Conservation (phyloP, 2,797 vertebrate species). For the Hippoglossus hippoglossus region DNA sequence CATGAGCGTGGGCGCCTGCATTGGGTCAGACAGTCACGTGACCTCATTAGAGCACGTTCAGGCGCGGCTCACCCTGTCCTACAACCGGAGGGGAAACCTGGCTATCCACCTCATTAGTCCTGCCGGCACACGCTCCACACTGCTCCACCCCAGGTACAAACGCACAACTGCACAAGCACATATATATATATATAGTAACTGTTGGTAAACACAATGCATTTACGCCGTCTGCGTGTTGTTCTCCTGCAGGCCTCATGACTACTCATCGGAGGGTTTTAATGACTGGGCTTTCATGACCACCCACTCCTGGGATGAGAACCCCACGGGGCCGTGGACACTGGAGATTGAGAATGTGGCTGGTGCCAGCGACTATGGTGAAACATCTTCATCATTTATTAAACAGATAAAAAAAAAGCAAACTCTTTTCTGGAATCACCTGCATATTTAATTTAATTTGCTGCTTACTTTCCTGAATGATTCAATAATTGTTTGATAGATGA, state of each 20-base stretch:
- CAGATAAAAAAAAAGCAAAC: too few species aligned
- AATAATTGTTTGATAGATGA: too few species aligned
- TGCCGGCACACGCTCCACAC: constrained; percentile 93
- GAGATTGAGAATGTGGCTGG: constrained; percentile 91
- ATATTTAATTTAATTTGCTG: too few species aligned
- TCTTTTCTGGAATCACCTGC: too few species aligned
- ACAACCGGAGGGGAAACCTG: constrained; percentile 96
- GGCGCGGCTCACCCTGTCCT: constrained; percentile 93
- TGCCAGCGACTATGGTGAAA: constrained; percentile 84
- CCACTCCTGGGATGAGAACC: constrained; percentile 97
- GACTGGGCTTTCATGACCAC: constrained; percentile 99
- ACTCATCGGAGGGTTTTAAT: constrained; percentile 96
- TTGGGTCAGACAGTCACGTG: constrained; percentile 87
- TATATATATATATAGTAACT: not conserved
- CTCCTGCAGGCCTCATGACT: constrained; percentile 90
- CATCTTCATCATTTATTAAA: not conserved
- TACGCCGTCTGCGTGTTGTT: not conserved
- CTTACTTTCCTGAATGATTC: too few species aligned
- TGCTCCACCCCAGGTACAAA: constrained; percentile 92
- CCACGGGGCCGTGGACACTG: constrained; percentile 91
- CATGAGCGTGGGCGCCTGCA: constrained; percentile 89
- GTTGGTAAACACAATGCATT: constrained; percentile 1
- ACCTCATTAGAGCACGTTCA: constrained; percentile 92
- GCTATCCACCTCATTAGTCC: constrained; percentile 96
- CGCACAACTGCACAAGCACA: not conserved